These are phyloP conservation scores for Mustela nigripes DNA, from an alignment of 2,113 vertebrate genomes.

Conservation along the genomic window DNA sequence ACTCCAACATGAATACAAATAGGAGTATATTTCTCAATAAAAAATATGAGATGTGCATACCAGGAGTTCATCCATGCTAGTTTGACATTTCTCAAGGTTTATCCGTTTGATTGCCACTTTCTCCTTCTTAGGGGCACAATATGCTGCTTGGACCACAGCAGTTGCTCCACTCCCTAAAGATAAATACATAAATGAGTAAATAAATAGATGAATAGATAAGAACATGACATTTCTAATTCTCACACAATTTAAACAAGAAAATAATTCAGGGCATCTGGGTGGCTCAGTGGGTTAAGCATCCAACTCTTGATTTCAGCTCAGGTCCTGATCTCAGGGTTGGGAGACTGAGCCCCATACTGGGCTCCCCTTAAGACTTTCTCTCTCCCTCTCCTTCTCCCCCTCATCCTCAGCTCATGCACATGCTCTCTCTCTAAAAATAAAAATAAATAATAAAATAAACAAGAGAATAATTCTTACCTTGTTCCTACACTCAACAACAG, in stretches of 20 bases:
- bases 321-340: neutral
- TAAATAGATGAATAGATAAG: constrained; percentile 51
- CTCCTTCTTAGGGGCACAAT: constrained; percentile 95
- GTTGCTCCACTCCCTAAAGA: constrained; percentile 92
- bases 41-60: constrained; percentile 84
- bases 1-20: neutral
- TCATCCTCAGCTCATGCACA: neutral
- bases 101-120: constrained; percentile 98
- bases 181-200: constrained; percentile 50
- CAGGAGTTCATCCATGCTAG: constrained; percentile 98
- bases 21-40: neutral
- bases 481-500: neutral
- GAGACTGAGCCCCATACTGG: neutral
- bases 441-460: neutral
- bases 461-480: neutral
- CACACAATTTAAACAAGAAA: neutral
- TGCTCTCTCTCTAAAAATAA: neutral
- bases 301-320: neutral
- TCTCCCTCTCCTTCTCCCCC: neutral
- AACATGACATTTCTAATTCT: constrained; percentile 26
- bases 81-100: constrained; percentile 98
- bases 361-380: neutral
- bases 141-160: constrained; percentile 96
- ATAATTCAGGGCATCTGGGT: neutral
- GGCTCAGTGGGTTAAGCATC: neutral